phyloP scores from a whole-genome alignment of 2,797 vertebrate species.

The Sebastes variabilis region DNA sequence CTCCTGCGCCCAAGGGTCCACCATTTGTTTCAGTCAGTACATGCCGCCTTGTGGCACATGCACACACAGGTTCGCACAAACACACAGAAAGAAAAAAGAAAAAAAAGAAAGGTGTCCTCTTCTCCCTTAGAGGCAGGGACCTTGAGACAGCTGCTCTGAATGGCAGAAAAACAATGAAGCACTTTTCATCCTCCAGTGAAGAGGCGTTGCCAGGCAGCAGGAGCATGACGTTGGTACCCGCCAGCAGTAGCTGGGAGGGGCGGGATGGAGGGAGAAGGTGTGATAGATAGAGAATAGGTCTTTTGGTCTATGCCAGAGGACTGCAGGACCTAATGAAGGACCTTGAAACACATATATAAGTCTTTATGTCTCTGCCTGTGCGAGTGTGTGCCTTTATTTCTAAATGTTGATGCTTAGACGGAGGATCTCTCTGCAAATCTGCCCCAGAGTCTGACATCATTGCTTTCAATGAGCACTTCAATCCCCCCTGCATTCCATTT shows the following conservation, averaged over 20 bases:
- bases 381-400: background rate
- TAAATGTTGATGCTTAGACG: conserved; percentile 6
- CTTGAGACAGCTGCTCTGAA: conserved; percentile 76
- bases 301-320: background rate
- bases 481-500: conserved; percentile 32
- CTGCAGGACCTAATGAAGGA: background rate
- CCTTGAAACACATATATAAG: background rate
- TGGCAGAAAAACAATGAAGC: conserved; percentile 75
- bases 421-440: conserved; percentile 3
- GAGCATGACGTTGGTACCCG: conserved; percentile 49
- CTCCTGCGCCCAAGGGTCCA: conserved; percentile 11
- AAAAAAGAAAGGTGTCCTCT: conserved; percentile 28
- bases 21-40: conserved; percentile 34
- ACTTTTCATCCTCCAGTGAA: conserved; percentile 67
- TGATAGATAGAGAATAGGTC: conserved; percentile 11
- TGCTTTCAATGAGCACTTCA: conserved; percentile 60
- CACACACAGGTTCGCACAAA: conserved; percentile 4
- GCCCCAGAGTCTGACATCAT: conserved; percentile 35
- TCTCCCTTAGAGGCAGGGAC: conserved; percentile 58
- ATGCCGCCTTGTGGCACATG: background rate
- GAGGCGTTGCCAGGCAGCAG: conserved; percentile 82
- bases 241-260: conserved; percentile 23
- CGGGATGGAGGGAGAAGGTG: background rate
- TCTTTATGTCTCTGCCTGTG: background rate
- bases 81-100: background rate